Evolutionary conservation across 2,113 vertebrate species (phyloP).

Genomic region (Calcarius ornatus): DNA sequence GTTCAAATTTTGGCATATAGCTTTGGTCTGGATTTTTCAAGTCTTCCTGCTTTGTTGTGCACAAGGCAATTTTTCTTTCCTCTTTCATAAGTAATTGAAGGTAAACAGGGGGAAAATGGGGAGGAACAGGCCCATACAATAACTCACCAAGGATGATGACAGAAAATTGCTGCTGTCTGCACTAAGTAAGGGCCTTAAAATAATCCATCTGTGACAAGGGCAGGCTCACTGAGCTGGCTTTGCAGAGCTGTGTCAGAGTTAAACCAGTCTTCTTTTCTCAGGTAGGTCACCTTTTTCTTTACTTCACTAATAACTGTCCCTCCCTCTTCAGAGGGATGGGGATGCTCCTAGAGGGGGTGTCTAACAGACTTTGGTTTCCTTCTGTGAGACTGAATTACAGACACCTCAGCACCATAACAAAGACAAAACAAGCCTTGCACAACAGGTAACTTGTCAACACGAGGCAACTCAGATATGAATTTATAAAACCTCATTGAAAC

Average conservation of each 20-base stretch:
- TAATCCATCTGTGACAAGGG: slow-evolving; percentile 5
- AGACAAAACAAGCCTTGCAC: not conserved
- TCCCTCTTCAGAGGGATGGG: not conserved
- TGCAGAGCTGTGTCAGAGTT: slow-evolving; percentile 16
- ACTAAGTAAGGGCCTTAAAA: slow-evolving; percentile 38
- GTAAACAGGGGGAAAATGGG: slow-evolving; percentile 40
- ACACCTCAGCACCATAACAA: not conserved
- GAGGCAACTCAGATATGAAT: not conserved
- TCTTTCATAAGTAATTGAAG: slow-evolving; percentile 44
- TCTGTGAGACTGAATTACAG: not conserved
- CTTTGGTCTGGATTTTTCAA: slow-evolving; percentile 7
- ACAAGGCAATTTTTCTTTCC: slow-evolving; percentile 30
- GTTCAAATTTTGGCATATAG: not conserved
- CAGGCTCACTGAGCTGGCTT: not conserved
- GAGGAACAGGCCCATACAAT: not conserved
- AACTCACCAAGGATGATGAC: slow-evolving; percentile 12
- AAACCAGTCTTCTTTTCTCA: slow-evolving; percentile 13
- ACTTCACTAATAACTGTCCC: not conserved
- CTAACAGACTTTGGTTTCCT: not conserved
- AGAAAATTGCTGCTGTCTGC: slow-evolving; percentile 51
- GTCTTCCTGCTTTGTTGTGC: not conserved
- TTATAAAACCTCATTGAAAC: not conserved
- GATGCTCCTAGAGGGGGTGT: not conserved
- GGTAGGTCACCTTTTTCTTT: slow-evolving; percentile 16
- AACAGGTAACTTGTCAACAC: not conserved